Conservation (phyloP, 2,113 vertebrate species). For the Urocitellus parryii region DNA sequence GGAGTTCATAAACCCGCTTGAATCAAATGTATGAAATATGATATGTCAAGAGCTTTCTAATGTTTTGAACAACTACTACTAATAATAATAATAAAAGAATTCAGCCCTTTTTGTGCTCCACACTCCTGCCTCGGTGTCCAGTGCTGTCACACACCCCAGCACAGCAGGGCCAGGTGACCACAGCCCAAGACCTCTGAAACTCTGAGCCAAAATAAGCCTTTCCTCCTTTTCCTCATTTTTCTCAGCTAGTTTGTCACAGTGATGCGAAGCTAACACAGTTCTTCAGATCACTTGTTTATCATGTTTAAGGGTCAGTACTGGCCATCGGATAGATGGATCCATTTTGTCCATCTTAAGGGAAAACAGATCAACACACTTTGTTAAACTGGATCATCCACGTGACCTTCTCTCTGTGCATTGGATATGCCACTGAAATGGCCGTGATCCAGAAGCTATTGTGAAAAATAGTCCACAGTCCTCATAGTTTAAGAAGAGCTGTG, state of each 20-base stretch:
- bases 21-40: too few relatives aligned
- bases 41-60: too few relatives aligned
- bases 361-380: background rate
- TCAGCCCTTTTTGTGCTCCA: too few relatives aligned
- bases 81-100: too few relatives aligned
- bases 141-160: too few relatives aligned
- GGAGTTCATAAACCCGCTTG: too few relatives aligned
- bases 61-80: too few relatives aligned
- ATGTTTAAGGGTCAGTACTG: background rate
- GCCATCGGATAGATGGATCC: background rate
- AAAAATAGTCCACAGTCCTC: background rate
- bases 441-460: background rate
- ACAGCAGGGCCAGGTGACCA: too few relatives aligned
- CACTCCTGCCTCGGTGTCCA: too few relatives aligned
- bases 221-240: background rate
- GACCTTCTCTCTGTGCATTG: background rate
- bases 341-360: background rate
- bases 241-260: background rate
- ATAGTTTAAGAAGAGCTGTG: background rate
- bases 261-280: background rate
- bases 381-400: background rate
- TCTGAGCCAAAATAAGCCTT: background rate
- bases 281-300: background rate
- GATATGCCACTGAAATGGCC: background rate
- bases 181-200: too few relatives aligned